Evolutionary conservation across 2,888 invertebrate genomes (phyloP), one percentile per base, ranked within the genome.

Genomic region (Falcaria lacertinaria): DNA sequence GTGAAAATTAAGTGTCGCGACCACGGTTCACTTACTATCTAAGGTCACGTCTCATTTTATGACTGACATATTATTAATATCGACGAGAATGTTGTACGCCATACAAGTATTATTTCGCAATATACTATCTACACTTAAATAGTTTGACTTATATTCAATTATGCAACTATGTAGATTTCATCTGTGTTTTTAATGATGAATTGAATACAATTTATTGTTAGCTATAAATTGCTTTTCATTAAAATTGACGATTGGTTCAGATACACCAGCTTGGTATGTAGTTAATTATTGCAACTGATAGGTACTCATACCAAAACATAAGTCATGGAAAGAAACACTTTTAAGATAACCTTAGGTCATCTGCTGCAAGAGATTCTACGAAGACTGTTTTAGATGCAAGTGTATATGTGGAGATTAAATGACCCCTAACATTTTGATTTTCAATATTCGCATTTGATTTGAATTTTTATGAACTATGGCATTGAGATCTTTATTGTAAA

Each of bases 1-100:
- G 80, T 82, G 86, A 86, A 87, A 87, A 85, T 86, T 77, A 86
- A 85, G 82, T 86, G 85, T 85, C 72, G 73, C 68, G 69, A 64
- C 67, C 66, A 71, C 72, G 74, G 84, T 71, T 81, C 86, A 77
- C 55, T 60, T 65, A 58, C 65, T 88, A 88, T 87, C 88, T 62
- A 43, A 58, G 86, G 88, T 85, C 88, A 79, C 68, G 79, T 80
- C 80, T 74, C 68, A 81, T 80, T 86, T 83, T 83, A 86, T 86
- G 83, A 74, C 74, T 79, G 82, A 81, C 84, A 80, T 85, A 80
- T 85, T 83, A 81, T 76, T 83, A 80, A 80, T 82, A 85, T 79
- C 73, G 65, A 67, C 64, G 71, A 65, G 79, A 80, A 86, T 81
- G 79, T 74, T 69, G 76, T 70, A 69, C 70, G 64, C 69, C 68